Evolutionary conservation across 2,888 invertebrate species (phyloP), one percentile per base, ranked within the genome.

Genomic region (Nomada lathburiana): DNA sequence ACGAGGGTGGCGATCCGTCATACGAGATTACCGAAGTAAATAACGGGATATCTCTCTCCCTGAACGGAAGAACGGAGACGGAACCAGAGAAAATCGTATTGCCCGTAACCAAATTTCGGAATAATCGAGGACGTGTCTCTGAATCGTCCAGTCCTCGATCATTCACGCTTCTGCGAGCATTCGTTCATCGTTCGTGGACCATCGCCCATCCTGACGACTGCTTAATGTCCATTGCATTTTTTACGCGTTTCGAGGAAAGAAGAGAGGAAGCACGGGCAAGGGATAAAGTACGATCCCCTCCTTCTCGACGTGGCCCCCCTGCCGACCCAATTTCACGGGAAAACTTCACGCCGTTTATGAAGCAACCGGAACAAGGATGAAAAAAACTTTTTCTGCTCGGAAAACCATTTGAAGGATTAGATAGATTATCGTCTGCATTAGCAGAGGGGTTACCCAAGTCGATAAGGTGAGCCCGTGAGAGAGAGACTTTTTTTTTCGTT

Each of bases 1-100:
- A 42, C 83, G 85, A 20, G 67, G 68, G 60, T 83, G 64, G 63
- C 89, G 89, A 93, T 93, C 92, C 90, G 92, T 93, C 92, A 93
- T 93, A 89, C 86, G 87, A 92, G 92, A 93, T 94, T 93, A 93
- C 91, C 91, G 89, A 82, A 91, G 91, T 93, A 92, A 93, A 92
- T 93, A 92, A 92, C 87, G 81, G 81, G 85, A 82, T 60, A 29
- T 60, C 60, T 70, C 57, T 83, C 76, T 73, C 69, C 36, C 47
- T 60, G 47, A 59, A 65, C 60, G 78, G 76, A 71, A 78, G 42
- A 79, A 82, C 72, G 52, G 80, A 81, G 80, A 73, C 52, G 65
- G 70, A 75, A 77, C 63, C 70, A 80, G 77, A 72, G 83, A 80
- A 80, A 85, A 80, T 84, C 78, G 80, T 64, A 86, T 86, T 84